Conservation (phyloP, 2,797 vertebrate species). For the Argyrosomus regius region DNA sequence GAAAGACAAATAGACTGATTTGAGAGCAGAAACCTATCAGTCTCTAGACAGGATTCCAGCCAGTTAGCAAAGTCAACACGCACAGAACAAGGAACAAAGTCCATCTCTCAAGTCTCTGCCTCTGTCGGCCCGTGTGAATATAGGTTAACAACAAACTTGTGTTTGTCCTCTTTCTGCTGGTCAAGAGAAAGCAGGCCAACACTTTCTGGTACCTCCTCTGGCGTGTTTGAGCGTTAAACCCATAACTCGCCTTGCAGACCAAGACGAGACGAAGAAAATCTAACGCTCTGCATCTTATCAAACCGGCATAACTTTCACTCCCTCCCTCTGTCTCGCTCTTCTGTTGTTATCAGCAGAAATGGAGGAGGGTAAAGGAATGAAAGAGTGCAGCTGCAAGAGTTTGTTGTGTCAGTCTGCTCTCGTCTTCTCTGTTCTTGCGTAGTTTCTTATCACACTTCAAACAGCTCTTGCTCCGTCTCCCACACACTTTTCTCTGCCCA, state of each 20-base stretch:
- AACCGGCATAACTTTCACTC: constrained; percentile 58
- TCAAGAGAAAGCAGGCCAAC: constrained; percentile 6
- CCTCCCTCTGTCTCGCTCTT: constrained; percentile 43
- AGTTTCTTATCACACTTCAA: constrained; percentile 79
- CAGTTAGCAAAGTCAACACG: constrained; percentile 70
- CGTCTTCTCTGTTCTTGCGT: constrained; percentile 52
- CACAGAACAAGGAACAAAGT: constrained; percentile 61
- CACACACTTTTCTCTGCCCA: constrained; percentile 62
- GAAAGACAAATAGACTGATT: constrained; percentile 74
- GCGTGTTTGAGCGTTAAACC: constrained; percentile 14
- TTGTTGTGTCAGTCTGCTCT: constrained; percentile 75
- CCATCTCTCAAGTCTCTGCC: constrained; percentile 35
- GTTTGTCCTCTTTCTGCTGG: constrained; percentile 21
- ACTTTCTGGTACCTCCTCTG: constrained; percentile 7
- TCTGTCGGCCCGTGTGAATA: constrained; percentile 31
- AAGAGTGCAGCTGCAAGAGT: constrained; percentile 76
- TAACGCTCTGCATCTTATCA: constrained; percentile 51
- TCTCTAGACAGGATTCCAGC: constrained; percentile 49
- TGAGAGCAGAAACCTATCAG: constrained; percentile 56
- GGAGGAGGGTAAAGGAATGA: constrained; percentile 64
- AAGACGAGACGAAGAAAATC: constrained; percentile 36
- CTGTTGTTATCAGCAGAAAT: constrained; percentile 73
- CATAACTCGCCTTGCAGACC: constrained; percentile 7
- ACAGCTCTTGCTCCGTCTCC: constrained; percentile 66
- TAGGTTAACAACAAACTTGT: constrained; percentile 23